Conservation (phyloP, 2,888 invertebrate species). For the Aleiodes alternator region DNA sequence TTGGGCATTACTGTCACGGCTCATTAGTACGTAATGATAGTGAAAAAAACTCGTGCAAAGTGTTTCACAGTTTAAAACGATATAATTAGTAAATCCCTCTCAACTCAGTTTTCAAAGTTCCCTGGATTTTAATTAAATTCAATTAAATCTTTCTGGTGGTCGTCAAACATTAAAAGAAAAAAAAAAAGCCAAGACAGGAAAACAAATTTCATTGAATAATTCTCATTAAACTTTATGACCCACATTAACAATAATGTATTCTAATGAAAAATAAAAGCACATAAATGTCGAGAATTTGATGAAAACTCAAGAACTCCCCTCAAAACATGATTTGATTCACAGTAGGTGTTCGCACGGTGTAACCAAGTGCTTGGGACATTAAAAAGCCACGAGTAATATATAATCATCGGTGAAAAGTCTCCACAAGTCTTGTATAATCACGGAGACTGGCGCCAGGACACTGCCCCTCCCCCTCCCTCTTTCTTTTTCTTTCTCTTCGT, state of each 20-base stretch:
- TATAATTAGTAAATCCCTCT: conserved; percentile 65
- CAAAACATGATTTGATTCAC: conserved; percentile 22
- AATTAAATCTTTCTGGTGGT: conserved; percentile 28
- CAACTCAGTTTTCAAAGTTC: conserved; percentile 53
- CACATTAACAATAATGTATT: too few relatives aligned
- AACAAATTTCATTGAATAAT: too few relatives aligned
- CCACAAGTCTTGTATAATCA: conserved; percentile 58
- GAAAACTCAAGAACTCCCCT: too few relatives aligned
- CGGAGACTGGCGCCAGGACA: conserved; percentile 61
- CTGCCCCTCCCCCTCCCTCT: conserved; percentile 34
- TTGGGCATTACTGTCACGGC: conserved; percentile 51
- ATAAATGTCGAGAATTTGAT: too few relatives aligned
- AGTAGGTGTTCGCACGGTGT: conserved; percentile 48
- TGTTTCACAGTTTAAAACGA: conserved; percentile 52
- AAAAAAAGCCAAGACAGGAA: too few relatives aligned
- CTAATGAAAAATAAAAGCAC: too few relatives aligned
- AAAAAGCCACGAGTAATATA: conserved; percentile 60
- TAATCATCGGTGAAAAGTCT: conserved; percentile 58
- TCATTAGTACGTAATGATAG: conserved; percentile 45
- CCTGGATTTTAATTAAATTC: conserved; percentile 26
- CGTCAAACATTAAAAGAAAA: background rate
- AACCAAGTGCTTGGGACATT: conserved; percentile 58
- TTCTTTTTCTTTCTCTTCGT: background rate
- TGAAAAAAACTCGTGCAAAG: conserved; percentile 21
- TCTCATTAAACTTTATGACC: too few relatives aligned